These are phyloP conservation scores for Conger conger DNA, from an alignment of 2,113 vertebrate genomes.

Conservation along the genomic window DNA sequence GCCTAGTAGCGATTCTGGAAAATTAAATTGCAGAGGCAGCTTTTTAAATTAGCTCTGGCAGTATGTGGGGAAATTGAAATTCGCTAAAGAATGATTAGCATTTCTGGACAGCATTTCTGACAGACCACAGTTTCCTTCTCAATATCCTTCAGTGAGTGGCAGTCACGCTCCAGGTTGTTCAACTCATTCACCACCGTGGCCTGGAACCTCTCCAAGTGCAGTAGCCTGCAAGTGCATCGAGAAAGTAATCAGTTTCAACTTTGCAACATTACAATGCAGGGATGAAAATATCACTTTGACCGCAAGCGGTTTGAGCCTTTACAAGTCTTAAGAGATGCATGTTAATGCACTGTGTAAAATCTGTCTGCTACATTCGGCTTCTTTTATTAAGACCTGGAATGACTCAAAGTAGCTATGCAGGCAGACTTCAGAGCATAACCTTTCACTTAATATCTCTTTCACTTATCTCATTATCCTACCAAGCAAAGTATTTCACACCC, in stretches of 20 bases:
- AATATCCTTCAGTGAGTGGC: conserved; percentile 58
- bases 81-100: no score
- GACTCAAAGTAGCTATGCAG: no score
- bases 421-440: no score
- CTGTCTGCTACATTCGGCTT: no score
- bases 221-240: conserved; percentile 57
- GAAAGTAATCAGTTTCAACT: not conserved
- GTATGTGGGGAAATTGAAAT: not conserved
- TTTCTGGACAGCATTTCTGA: conserved; percentile 9
- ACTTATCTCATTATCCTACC: not conserved
- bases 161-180: conserved; percentile 67
- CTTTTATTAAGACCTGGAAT: no score
- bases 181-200: conserved; percentile 69
- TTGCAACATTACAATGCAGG: not conserved
- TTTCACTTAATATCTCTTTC: not conserved
- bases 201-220: conserved; percentile 72
- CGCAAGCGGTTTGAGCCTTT: no score
- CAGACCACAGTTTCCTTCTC: conserved; percentile 73
- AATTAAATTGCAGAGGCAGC: not conserved
- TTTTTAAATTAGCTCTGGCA: no score
- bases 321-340: no score
- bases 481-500: not conserved
- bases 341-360: no score
- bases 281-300: not conserved
- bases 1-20: not conserved